phyloP scores from a whole-genome alignment of 1,140 invertebrate genomes.

The Melitaea cinxia region DNA sequence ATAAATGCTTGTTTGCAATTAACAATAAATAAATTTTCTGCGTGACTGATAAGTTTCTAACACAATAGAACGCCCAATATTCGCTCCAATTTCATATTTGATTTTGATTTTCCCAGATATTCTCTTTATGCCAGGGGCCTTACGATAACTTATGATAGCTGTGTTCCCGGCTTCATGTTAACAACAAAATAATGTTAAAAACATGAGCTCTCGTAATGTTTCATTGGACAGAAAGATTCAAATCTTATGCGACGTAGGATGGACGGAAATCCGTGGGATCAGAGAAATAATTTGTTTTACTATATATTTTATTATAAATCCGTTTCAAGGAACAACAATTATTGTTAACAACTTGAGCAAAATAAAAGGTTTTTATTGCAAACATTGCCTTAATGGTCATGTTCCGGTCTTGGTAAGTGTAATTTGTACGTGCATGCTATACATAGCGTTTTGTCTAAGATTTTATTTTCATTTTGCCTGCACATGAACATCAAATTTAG shows the following conservation, averaged over 20 bases:
- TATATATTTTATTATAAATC: not conserved
- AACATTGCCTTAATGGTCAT: not conserved
- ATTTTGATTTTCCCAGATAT: too few relatives aligned
- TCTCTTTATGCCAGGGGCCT: too few relatives aligned
- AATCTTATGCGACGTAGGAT: not conserved
- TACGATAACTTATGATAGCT: too few relatives aligned
- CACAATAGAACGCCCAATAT: too few relatives aligned
- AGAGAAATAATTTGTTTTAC: not conserved
- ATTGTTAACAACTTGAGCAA: conserved; percentile 2
- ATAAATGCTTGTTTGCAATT: too few relatives aligned
- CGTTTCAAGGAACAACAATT: not conserved
- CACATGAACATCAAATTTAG: too few relatives aligned
- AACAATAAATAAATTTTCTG: too few relatives aligned
- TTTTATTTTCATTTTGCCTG: too few relatives aligned
- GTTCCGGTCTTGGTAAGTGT: not conserved
- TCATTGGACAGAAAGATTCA: not conserved
- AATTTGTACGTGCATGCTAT: not conserved
- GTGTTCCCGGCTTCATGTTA: too few relatives aligned
- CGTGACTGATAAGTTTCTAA: too few relatives aligned
- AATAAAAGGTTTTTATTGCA: not conserved
- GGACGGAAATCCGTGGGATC: not conserved
- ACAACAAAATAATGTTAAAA: not conserved
- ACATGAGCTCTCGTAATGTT: not conserved
- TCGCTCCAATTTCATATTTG: too few relatives aligned
- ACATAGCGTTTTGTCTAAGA: too few relatives aligned